A percentile compares a stretch with the other conserved stretches of the same genome.
These are phyloP conservation scores for Melanotaenia duboulayi DNA, from an alignment of 2,113 vertebrate species.

Conservation along the genomic window DNA sequence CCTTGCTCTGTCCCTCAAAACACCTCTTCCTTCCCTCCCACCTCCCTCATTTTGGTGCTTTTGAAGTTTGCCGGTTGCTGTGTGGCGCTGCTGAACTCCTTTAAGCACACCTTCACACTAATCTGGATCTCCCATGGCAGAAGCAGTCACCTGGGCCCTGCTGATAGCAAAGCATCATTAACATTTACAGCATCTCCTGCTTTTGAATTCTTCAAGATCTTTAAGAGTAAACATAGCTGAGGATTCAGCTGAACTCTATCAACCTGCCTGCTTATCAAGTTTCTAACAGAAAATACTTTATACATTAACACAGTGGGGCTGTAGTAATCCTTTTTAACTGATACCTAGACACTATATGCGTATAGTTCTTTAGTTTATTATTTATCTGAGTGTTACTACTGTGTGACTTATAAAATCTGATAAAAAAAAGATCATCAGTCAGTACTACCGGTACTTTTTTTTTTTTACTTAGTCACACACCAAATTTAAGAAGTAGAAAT, in stretches of 20 bases:
- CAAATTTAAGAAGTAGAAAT: too few species aligned
- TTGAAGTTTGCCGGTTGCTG: conserved; percentile 48
- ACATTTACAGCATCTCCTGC: conserved; percentile 16
- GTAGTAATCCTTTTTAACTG: too few species aligned
- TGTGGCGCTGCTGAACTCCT: conserved; percentile 18
- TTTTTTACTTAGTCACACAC: too few species aligned
- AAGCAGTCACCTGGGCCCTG: conserved; percentile 63
- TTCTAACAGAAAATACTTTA: too few species aligned
- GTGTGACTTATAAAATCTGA: too few species aligned
- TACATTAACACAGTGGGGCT: too few species aligned
- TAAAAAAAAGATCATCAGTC: too few species aligned
- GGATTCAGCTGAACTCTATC: background rate
- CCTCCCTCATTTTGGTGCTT: conserved; percentile 31
- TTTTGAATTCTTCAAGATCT: background rate
- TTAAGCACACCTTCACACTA: conserved; percentile 57
- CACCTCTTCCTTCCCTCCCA: background rate
- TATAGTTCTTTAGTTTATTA: too few species aligned
- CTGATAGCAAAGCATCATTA: conserved; percentile 62
- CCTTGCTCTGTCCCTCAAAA: conserved; percentile 72
- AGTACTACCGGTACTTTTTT: too few species aligned
- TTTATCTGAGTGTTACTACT: too few species aligned
- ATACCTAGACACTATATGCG: too few species aligned
- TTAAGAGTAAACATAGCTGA: background rate
- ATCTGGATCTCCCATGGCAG: conserved; percentile 44
- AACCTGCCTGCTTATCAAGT: too few species aligned